Percentiles rank a stretch among this genome's conserved stretches.
phyloP scores from a whole-genome alignment of 2,797 vertebrate genomes.

The Sylvia borin region DNA sequence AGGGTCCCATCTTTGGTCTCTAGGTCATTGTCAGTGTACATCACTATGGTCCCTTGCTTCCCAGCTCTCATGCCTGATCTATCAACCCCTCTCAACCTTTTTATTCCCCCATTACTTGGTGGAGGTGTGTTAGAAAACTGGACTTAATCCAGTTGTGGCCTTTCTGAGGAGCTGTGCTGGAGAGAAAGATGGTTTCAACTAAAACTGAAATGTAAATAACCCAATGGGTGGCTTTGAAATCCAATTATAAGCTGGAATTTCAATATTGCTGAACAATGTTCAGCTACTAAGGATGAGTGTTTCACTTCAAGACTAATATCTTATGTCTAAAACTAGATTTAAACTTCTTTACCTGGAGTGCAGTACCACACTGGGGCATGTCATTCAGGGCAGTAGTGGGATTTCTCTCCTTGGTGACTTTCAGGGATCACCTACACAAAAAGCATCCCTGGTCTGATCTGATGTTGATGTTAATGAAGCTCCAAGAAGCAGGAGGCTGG shows the following conservation, averaged over 20 bases:
- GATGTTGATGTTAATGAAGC: neutral
- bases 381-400: neutral
- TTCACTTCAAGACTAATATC: neutral
- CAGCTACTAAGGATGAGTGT: neutral
- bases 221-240: neutral
- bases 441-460: neutral
- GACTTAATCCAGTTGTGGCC: neutral
- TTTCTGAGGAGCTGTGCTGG: neutral
- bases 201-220: neutral
- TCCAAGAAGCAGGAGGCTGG: slow-evolving; percentile 9
- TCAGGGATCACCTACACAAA: neutral
- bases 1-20: neutral
- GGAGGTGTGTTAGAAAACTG: neutral
- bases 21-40: neutral
- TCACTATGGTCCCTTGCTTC: neutral
- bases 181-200: neutral
- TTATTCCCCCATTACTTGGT: neutral
- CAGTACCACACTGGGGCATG: neutral
- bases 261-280: neutral
- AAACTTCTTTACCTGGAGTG: neutral
- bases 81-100: neutral
- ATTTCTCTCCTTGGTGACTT: slow-evolving; percentile 20
- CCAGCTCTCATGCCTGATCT: neutral
- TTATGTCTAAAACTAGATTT: neutral
- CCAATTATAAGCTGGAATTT: neutral